Evolutionary conservation across 1,140 invertebrate species (phyloP), one percentile per base, ranked within the genome.

Genomic region (Sycophila sp.): DNA sequence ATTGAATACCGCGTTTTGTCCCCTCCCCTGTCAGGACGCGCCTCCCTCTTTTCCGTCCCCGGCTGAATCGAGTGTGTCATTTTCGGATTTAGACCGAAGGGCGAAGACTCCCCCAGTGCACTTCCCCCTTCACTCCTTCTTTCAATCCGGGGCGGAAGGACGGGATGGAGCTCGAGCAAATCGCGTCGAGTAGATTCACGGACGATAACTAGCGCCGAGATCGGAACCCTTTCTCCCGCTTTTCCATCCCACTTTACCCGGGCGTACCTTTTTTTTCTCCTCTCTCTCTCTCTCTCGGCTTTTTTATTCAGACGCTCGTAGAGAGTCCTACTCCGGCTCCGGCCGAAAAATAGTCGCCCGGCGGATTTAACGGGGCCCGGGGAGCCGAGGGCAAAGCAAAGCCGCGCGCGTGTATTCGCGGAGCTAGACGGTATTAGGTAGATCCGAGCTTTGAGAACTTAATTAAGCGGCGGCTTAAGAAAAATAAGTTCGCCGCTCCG

Each of bases 381-480:
- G 13, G 1, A 4, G 7, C 11, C 13, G 2, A 34, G 30, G 10
- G 0, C 8, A 13, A 5, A 4, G 28, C 26, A 8, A 3, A 42
- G 1, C 5, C 0, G 24, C 36, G 36, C 49, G 34, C 63, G 24
- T 0, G 15, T 19, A 4, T 32, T 30, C 17, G 34, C 42, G 36
- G n/a, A n/a, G n/a, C n/a, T 28, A n/a, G 2, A n/a, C 10, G 36
- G 49, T n/a, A 55, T 66, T 66, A 55, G n/a, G 49, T 42, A 42
- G 22, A 56, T 40, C 49, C 7, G 15, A 13, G 24, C 49, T 63
- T 55, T 63, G 30, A 63, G 59, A 70, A 70, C 58, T 63, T 70
- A 70, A 70, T 70, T 70, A 70, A 63, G 59, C 59, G 56, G 38
- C 26, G 59, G 59, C 49, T 70, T 63, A 70, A 63, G 58, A 63